A percentile compares a stretch with the other conserved stretches of the same genome.
These are phyloP conservation scores for Colinus virginianus DNA, from an alignment of 2,113 vertebrate species.

Conservation along the genomic window DNA sequence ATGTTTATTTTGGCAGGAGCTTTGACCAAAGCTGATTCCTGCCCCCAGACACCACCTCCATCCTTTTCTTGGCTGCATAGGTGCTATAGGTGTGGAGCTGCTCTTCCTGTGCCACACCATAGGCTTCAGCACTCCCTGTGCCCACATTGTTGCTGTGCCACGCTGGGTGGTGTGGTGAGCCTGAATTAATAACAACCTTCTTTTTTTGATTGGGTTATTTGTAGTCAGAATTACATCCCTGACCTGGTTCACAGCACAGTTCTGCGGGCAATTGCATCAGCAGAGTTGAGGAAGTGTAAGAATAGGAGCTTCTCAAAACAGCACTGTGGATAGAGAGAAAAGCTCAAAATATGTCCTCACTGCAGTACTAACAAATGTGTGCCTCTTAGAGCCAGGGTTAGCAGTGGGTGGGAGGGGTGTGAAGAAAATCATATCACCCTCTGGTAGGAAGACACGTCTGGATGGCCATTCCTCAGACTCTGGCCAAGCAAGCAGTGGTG, in stretches of 20 bases:
- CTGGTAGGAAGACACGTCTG: background rate
- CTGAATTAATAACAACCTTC: background rate
- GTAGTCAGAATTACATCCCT: background rate
- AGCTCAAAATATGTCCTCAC: too few relatives aligned
- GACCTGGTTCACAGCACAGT: background rate
- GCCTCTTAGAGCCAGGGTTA: background rate
- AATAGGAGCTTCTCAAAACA: background rate
- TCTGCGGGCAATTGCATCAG: background rate
- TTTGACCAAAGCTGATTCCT: background rate
- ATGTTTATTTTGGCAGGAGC: background rate
- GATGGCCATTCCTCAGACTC: background rate
- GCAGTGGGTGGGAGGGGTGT: too few relatives aligned
- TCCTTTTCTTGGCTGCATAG: background rate
- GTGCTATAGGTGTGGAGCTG: background rate
- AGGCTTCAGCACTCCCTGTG: background rate
- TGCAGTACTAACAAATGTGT: background rate
- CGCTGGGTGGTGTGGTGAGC: background rate
- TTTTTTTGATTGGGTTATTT: background rate
- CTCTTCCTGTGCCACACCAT: background rate
- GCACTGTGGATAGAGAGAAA: background rate
- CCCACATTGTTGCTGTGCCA: background rate
- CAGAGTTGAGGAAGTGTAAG: background rate
- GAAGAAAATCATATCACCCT: background rate
- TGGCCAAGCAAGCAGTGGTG: background rate
- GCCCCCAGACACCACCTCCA: background rate